Percentiles rank a stretch among this genome's conserved stretches.
Conservation (phyloP, 2,888 invertebrate species). For the Podabrus alpinus region DNA sequence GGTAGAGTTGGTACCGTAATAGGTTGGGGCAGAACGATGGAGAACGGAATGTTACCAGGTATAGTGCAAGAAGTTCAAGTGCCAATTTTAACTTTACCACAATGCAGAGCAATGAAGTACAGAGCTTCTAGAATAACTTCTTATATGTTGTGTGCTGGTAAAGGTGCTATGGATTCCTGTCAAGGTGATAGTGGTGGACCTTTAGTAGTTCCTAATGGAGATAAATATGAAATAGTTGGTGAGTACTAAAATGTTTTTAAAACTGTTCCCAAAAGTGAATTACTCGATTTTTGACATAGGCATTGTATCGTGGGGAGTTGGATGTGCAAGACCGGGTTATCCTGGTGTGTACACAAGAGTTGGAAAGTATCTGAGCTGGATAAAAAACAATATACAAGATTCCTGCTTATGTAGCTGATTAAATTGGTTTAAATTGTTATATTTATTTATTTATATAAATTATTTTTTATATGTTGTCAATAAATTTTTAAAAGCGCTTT, state of each 20-base stretch:
- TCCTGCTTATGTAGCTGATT: slow-evolving; percentile 67
- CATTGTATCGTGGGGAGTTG: slow-evolving; percentile 86
- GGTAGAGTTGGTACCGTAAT: slow-evolving; percentile 78
- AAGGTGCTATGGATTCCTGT: slow-evolving; percentile 81
- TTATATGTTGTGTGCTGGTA: slow-evolving; percentile 86
- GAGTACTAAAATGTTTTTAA: slow-evolving; percentile 42
- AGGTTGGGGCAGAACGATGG: slow-evolving; percentile 84
- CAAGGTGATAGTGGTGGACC: slow-evolving; percentile 91
- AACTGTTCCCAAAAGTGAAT: not conserved
- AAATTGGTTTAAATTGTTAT: not conserved
- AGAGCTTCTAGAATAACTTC: slow-evolving; percentile 79
- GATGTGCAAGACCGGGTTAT: slow-evolving; percentile 73
- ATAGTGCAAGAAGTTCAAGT: slow-evolving; percentile 84
- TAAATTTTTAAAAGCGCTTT: not conserved
- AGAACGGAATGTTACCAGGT: slow-evolving; percentile 79
- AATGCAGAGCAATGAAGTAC: slow-evolving; percentile 84
- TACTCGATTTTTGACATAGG: slow-evolving; percentile 55
- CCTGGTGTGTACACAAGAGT: slow-evolving; percentile 78
- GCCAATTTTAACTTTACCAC: slow-evolving; percentile 76
- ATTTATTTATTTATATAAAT: not conserved
- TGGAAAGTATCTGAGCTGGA: slow-evolving; percentile 73
- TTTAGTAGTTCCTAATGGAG: slow-evolving; percentile 72
- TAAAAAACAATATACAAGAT: slow-evolving; percentile 73
- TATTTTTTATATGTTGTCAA: not conserved
- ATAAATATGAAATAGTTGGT: slow-evolving; percentile 82